Base-by-base conservation (phyloP, 2,113 vertebrate species). In the Azemiops feae region DNA sequence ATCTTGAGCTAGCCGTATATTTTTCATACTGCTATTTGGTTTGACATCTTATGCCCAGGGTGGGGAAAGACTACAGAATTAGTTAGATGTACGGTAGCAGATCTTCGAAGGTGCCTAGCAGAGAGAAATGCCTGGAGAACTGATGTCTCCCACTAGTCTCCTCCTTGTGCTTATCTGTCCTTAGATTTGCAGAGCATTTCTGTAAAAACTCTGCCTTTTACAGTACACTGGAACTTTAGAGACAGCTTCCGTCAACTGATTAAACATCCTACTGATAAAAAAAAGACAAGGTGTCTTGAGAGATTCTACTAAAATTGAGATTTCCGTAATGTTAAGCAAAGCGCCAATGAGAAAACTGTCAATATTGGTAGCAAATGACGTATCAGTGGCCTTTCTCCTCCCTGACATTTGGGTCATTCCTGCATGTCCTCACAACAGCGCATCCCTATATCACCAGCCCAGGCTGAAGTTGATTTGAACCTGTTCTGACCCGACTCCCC, bases 11-110 rank as follows among this genome's bases (percentile, higher is more conserved):
- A 89, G 22, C 47, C 11, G 91, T 91, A 95, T 89, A 39, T 0
- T 8, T 94, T 86, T 69, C 81, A 94, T 53, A 10, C 50, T 54
- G 34, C 0, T 5, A 90, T 0, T 8, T 47, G 64, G 6, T 90
- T 14, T 88, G 88, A 1, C 25, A 95, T 3, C 90, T 94, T 39
- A 20, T 47, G 14, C 87, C 58, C n/a, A 89, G 11, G 86, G 54
- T 85, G 18, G 88, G 89, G 10, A 92, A 0, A 1, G 8, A 11
- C 91, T 30, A 34, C 69, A 96, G 91, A 58, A 4, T 74, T 91
- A 45, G 53, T 93, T 94, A 81, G n/a, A 94, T 10, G 12, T 30
- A 39, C 91, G 57, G 27, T 92, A 8, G 54, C 88, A 94, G 39
- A 85, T 89, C 81, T 95, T 86, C 92, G 52, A 54, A 94, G 91